A percentile compares a stretch with the other conserved stretches of the same genome.
These are phyloP conservation scores for Nesogale talazaci DNA, from an alignment of 2,113 vertebrate species.

Conservation along the genomic window DNA sequence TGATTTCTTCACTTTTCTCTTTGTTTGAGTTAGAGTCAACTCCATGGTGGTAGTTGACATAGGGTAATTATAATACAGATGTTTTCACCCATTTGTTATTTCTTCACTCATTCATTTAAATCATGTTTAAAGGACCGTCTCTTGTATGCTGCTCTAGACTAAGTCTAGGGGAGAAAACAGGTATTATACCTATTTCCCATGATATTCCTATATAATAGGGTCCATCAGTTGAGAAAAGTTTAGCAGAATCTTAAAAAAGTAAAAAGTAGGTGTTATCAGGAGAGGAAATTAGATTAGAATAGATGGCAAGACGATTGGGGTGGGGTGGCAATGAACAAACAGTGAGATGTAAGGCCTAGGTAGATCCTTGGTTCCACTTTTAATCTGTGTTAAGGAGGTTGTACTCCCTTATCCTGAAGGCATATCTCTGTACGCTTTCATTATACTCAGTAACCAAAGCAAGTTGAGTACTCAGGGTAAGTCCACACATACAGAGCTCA, in stretches of 20 bases:
- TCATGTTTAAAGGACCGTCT: not conserved
- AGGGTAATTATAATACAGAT: not conserved
- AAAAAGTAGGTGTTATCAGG: not conserved
- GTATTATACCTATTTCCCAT: not conserved
- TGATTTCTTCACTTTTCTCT: not conserved
- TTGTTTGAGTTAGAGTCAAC: not conserved
- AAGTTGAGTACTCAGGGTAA: not conserved
- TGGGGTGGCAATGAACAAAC: not conserved
- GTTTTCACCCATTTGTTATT: not conserved
- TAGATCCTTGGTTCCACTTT: not conserved
- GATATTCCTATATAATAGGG: not conserved
- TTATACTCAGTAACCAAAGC: not conserved
- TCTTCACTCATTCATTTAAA: not conserved
- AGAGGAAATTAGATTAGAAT: not conserved
- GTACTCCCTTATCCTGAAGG: not conserved
- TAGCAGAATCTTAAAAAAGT: not conserved
- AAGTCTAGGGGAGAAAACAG: constrained; percentile 17
- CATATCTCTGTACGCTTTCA: not conserved
- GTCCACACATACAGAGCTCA: not conserved
- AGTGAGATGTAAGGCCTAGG: not conserved
- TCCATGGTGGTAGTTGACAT: not conserved
- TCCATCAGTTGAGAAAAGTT: not conserved
- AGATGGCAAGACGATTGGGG: not conserved
- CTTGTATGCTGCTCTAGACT: not conserved
- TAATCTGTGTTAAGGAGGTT: not conserved